Evolutionary conservation across 2,888 invertebrate species (phyloP).

Genomic region (Meta bourneti): DNA sequence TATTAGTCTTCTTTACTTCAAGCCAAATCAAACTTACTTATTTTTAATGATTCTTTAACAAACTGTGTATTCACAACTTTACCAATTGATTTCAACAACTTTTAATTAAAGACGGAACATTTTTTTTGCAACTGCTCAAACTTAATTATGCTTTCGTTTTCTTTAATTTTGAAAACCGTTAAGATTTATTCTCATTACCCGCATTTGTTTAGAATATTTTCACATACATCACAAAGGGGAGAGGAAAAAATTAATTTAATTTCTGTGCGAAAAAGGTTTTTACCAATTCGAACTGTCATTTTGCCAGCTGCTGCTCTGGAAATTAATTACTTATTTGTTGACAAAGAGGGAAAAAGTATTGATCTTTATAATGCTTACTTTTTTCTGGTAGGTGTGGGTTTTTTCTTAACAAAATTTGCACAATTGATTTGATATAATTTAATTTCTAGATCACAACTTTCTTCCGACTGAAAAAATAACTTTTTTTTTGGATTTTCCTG

Average conservation of each 20-base stretch:
- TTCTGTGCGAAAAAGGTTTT: constrained; percentile 18
- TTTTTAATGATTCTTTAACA: not conserved
- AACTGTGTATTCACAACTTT: constrained; percentile 10
- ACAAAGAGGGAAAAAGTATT: constrained; percentile 52
- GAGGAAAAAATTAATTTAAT: constrained; percentile 46
- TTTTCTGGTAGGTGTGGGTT: constrained; percentile 27
- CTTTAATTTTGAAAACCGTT: constrained; percentile 11
- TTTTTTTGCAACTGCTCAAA: constrained; percentile 15
- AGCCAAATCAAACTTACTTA: not conserved
- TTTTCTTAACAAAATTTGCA: not conserved
- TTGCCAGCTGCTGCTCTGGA: constrained; percentile 45
- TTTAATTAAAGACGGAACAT: constrained; percentile 22
- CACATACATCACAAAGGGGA: not conserved
- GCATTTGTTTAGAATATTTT: constrained; percentile 27
- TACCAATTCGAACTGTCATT: constrained; percentile 49
- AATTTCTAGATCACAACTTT: constrained; percentile 30
- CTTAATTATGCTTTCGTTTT: constrained; percentile 16
- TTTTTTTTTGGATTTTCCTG: not conserved
- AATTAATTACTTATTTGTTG: constrained; percentile 70
- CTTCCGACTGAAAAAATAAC: not conserved
- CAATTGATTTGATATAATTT: constrained; percentile 59
- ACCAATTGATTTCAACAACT: constrained; percentile 31
- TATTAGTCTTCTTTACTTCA: not conserved
- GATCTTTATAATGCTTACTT: constrained; percentile 34
- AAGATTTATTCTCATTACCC: not conserved